Evolutionary conservation across 2,797 vertebrate species (phyloP).

Genomic region (Enteromius afrohamiltoni): DNA sequence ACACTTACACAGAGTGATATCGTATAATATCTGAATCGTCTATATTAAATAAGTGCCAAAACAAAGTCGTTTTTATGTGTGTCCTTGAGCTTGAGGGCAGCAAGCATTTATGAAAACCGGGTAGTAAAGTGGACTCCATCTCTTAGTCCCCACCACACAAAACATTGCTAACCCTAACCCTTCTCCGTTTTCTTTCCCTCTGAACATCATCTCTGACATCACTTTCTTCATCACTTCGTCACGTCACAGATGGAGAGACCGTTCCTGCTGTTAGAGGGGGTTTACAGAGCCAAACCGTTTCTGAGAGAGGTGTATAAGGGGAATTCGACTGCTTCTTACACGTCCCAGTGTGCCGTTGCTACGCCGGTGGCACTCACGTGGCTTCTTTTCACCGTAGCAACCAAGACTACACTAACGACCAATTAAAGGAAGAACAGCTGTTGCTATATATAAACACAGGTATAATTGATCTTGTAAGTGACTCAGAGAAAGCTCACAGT

Average conservation of each 20-base stretch:
- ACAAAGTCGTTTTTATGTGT: too few species aligned
- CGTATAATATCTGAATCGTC: too few species aligned
- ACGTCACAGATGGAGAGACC: background rate
- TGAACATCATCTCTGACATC: slow-evolving; percentile 14
- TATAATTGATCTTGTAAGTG: slow-evolving; percentile 4
- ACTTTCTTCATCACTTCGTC: background rate
- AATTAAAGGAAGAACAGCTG: slow-evolving; percentile 62
- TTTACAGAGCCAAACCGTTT: slow-evolving; percentile 23
- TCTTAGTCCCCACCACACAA: too few species aligned
- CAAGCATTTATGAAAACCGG: too few species aligned
- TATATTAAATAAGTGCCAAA: too few species aligned
- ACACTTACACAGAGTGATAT: too few species aligned
- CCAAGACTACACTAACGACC: slow-evolving; percentile 56
- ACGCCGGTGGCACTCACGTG: slow-evolving; percentile 63
- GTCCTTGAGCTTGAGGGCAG: too few species aligned
- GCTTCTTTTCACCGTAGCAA: slow-evolving; percentile 67
- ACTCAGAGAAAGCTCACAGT: background rate
- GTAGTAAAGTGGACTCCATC: too few species aligned
- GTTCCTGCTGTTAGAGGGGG: slow-evolving; percentile 15
- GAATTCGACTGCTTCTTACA: slow-evolving; percentile 27
- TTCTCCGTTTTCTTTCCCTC: background rate
- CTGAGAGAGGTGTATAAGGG: slow-evolving; percentile 18
- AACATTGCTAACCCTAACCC: too few species aligned
- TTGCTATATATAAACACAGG: slow-evolving; percentile 46
- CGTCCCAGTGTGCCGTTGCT: slow-evolving; percentile 64